Evolutionary conservation across 2,888 invertebrate genomes (phyloP).

Genomic region (Papilio elwesi): DNA sequence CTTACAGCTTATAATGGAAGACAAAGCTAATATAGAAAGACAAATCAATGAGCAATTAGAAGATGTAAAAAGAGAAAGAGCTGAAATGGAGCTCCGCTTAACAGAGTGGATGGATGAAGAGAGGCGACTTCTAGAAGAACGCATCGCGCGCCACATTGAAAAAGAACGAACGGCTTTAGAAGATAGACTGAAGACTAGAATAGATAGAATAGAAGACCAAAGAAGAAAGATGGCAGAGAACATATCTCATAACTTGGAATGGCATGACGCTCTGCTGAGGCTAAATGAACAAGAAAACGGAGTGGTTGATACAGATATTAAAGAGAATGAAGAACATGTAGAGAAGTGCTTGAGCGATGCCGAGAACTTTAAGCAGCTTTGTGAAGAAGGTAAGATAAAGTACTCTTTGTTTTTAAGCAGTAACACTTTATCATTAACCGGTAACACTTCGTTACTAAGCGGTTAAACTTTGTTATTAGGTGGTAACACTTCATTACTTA

Average conservation of each 20-base stretch:
- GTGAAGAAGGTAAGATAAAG: constrained; percentile 65
- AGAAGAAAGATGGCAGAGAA: constrained; percentile 52
- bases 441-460: too few species aligned
- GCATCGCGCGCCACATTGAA: constrained; percentile 60
- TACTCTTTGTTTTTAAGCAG: neutral
- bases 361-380: constrained; percentile 62
- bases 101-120: constrained; percentile 57
- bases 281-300: constrained; percentile 58
- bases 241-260: constrained; percentile 51
- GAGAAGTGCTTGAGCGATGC: constrained; percentile 55
- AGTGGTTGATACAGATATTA: constrained; percentile 57
- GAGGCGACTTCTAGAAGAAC: constrained; percentile 60
- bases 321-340: constrained; percentile 56
- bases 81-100: constrained; percentile 48
- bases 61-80: constrained; percentile 51
- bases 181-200: constrained; percentile 52
- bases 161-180: constrained; percentile 54
- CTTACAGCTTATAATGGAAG: constrained; percentile 44
- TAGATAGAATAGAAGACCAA: constrained; percentile 57
- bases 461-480: too few species aligned
- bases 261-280: constrained; percentile 52
- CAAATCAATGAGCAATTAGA: constrained; percentile 54
- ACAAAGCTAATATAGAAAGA: constrained; percentile 47
- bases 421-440: too few species aligned
- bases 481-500: too few species aligned